phyloP scores from a whole-genome alignment of 2,797 vertebrate species.

The Clarias laeviceps region DNA sequence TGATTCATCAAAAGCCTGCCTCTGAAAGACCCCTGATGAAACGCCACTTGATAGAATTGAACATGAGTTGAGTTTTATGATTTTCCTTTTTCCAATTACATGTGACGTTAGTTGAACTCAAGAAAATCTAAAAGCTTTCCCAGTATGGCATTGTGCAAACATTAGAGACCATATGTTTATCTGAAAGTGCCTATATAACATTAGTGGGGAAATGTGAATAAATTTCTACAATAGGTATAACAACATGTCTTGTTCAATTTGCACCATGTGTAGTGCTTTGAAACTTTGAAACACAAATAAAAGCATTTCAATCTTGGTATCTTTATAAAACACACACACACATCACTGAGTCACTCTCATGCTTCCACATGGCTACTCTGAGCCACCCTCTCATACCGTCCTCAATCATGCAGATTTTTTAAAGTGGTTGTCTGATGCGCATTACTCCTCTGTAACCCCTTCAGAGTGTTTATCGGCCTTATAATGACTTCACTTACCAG shows the following conservation, averaged over 20 bases:
- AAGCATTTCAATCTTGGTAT: neutral
- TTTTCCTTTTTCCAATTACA: neutral
- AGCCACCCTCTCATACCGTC: neutral
- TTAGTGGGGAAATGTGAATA: neutral
- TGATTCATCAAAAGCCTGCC: slow-evolving; percentile 46
- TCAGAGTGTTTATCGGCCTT: neutral
- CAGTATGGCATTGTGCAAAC: neutral
- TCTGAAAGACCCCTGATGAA: slow-evolving; percentile 26
- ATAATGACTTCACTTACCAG: neutral
- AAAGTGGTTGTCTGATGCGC: neutral
- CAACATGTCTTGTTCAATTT: neutral
- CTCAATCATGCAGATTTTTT: neutral
- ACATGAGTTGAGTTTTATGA: neutral
- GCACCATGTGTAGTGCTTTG: neutral
- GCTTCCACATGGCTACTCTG: neutral
- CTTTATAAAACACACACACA: neutral
- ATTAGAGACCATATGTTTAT: slow-evolving; percentile 10
- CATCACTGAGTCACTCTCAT: neutral
- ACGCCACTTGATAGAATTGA: slow-evolving; percentile 9
- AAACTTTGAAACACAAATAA: neutral
- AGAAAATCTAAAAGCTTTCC: slow-evolving; percentile 5
- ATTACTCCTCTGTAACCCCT: neutral
- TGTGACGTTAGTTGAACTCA: neutral
- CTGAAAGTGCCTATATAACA: neutral
- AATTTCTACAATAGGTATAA: too few species aligned